Conservation (phyloP, 2,113 vertebrate species). For the Rhegmatorhina hoffmannsi region DNA sequence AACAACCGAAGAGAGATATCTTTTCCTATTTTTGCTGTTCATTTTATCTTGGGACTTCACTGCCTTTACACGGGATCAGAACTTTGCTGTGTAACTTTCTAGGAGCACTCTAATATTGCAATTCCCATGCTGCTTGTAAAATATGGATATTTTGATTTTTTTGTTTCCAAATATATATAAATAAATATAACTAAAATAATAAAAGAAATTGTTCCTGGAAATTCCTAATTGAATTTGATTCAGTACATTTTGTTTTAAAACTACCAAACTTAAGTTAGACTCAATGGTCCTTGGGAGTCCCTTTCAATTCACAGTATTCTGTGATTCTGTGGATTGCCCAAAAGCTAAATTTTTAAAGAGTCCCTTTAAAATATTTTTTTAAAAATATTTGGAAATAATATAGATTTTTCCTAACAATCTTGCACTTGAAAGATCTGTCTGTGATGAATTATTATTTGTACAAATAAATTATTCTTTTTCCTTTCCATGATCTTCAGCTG, state of each 20-base stretch:
- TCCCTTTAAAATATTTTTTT: background rate
- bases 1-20: background rate
- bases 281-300: background rate
- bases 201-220: background rate
- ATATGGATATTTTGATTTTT: background rate
- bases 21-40: background rate
- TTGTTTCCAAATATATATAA: background rate
- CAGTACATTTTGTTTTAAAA: background rate
- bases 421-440: background rate
- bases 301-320: background rate
- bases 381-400: background rate
- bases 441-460: background rate
- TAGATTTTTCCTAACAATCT: background rate
- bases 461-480: background rate
- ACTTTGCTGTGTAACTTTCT: background rate
- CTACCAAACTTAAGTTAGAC: background rate
- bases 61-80: background rate
- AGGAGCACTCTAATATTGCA: background rate
- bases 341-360: background rate
- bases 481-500: background rate
- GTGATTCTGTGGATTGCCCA: background rate
- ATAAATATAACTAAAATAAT: background rate
- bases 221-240: background rate
- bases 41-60: background rate
- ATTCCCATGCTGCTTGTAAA: background rate